Base-by-base conservation (phyloP, 2,888 invertebrate genomes). In the Anthoptus insignis region DNA sequence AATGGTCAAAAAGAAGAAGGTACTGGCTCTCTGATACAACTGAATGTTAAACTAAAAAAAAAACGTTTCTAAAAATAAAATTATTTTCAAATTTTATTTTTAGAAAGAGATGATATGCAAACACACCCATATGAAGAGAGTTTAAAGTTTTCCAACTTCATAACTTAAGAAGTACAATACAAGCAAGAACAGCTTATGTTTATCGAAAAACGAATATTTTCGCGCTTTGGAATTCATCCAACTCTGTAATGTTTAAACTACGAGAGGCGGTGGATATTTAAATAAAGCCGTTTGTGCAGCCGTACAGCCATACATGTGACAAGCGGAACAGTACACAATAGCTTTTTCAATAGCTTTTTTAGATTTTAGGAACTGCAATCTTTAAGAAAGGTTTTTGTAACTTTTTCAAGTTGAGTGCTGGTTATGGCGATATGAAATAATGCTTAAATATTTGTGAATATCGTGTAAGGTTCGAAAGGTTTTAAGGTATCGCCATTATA, bases 191-290 rank as follows among this genome's bases (percentile, higher is more conserved):
- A 32, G 19, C 32, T 52, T 50, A n/a, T 27, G n/a, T 19, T 21
- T 32, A 52, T 42, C 52, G 19, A 32, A 21, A 45, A 37, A 56
- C 39, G 16, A 29, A 45, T 24, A 45, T 24, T 59, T 57, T 63
- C 56, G 27, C 49, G 64, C 50, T 27, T 67, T 68, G 68, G 65
- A 68, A 45, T 45, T 24, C 9, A 37, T 65, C 68, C 68, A 68
- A 68, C 63, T 59, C 59, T 57, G 64, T 59, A 59, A 57, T 60
- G 65, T 65, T 61, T 49, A 52, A 57, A 57, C 45, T 56, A 16
- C 57, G 57, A 42, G 27, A 42, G 45, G 42, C 57, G 29, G 45
- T 57, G 57, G 45, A 57, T 57, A 57, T 57, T 57, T 45, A 57
- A 57, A 57, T 57, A 45, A 57, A 57, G 42, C 27, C 45, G 24